These are phyloP conservation scores for Siderastrea radians DNA, from an alignment of 92 coral and sea anemone genomes.

Conservation along the genomic window DNA sequence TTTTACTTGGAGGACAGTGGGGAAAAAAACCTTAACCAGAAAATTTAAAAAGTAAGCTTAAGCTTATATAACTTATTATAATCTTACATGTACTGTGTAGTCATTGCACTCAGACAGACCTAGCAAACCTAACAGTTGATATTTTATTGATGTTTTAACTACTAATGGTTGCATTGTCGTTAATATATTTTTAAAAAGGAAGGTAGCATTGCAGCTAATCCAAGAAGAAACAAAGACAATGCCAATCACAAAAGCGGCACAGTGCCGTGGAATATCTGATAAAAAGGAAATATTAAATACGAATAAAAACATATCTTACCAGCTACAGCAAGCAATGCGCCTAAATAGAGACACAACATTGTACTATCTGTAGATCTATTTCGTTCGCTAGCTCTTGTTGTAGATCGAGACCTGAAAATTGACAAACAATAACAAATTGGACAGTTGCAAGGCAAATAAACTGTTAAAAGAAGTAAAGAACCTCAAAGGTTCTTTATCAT, in stretches of 20 bases:
- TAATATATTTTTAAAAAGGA: too few species aligned
- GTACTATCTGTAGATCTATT: not conserved
- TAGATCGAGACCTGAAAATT: not conserved
- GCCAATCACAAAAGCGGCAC: not conserved
- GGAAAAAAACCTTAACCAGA: too few species aligned
- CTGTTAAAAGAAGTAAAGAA: not conserved
- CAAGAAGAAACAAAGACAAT: not conserved
- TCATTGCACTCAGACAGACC: too few species aligned
- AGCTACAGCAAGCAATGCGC: slow-evolving; percentile 12
- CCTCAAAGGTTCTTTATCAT: not conserved
- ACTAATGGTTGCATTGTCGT: too few species aligned
- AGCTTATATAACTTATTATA: too few species aligned
- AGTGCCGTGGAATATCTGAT: not conserved
- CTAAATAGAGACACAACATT: not conserved
- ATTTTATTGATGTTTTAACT: too few species aligned
- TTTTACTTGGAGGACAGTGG: too few species aligned
- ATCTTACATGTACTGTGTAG: too few species aligned
- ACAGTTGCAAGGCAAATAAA: slow-evolving; percentile 11
- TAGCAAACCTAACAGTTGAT: too few species aligned
- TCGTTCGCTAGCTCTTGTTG: slow-evolving; percentile 4
- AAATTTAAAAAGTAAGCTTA: too few species aligned
- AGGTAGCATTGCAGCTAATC: too few species aligned
- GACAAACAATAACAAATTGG: not conserved
- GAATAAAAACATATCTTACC: slow-evolving; percentile 11
- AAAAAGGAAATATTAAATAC: not conserved